Conservation (phyloP, 2,888 invertebrate species). For the Frankliniella intonsa region DNA sequence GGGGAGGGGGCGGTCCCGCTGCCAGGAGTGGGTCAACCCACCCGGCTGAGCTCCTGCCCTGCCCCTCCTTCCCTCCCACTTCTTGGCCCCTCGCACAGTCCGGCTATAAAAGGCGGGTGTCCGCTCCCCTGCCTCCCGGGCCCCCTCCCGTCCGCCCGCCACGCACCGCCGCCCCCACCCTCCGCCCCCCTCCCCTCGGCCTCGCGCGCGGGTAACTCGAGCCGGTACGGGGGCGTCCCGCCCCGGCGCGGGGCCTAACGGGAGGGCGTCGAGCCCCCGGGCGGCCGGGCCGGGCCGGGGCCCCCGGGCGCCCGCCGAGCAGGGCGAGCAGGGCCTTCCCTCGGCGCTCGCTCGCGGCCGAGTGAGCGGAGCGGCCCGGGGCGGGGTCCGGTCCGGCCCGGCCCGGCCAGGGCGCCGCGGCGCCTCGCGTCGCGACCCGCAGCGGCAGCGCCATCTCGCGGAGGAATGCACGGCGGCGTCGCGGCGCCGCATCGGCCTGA, state of each 20-base stretch:
- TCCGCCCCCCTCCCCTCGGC: neutral
- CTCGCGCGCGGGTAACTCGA: neutral
- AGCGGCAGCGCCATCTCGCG: neutral
- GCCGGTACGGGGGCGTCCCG: neutral
- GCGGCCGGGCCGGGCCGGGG: neutral
- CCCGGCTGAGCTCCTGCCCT: neutral
- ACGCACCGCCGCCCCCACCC: neutral
- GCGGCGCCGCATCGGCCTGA: neutral
- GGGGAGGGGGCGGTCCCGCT: neutral
- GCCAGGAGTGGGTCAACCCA: slow-evolving; percentile 16
- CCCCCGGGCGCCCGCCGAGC: neutral
- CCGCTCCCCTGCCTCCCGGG: neutral
- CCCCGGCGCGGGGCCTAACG: neutral
- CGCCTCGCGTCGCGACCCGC: neutral
- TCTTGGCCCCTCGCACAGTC: neutral
- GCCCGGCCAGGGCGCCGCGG: neutral
- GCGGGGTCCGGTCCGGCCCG: neutral
- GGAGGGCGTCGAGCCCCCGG: neutral
- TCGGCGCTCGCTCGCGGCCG: neutral
- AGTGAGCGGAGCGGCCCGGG: neutral
- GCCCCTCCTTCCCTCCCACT: neutral
- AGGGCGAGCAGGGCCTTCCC: neutral
- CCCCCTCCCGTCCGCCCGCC: neutral
- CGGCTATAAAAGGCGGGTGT: slow-evolving; percentile 5
- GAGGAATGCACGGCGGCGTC: neutral